A percentile compares a stretch with the other conserved stretches of the same genome.
phyloP scores from a whole-genome alignment of 2,113 vertebrate genomes.

The Progne subis region DNA sequence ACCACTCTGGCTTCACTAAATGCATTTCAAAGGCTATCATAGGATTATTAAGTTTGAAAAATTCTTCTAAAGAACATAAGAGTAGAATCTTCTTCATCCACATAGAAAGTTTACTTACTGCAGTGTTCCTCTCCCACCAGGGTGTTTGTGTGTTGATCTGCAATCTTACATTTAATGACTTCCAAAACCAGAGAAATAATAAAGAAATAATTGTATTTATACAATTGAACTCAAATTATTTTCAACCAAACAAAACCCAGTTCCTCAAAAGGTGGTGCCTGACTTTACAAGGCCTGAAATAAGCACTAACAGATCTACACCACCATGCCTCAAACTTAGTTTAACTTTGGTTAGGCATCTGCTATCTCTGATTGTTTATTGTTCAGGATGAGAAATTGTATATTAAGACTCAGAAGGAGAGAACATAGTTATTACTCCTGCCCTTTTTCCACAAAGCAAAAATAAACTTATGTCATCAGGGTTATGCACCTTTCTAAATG shows the following conservation, averaged over 20 bases:
- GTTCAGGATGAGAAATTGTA: not conserved
- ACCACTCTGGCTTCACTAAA: not conserved
- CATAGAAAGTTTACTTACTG: not conserved
- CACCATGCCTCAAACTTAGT: not conserved
- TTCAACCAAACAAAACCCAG: not conserved
- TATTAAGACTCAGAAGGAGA: not conserved
- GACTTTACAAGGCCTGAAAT: not conserved
- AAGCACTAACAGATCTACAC: not conserved
- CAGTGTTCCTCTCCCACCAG: not conserved
- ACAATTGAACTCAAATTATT: not conserved
- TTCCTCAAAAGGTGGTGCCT: not conserved
- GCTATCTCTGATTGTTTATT: slow-evolving; percentile 13
- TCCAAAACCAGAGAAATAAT: not conserved
- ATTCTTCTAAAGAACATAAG: not conserved
- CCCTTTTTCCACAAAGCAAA: not conserved
- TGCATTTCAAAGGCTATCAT: not conserved
- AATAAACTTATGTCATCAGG: not conserved
- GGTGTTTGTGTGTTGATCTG: not conserved
- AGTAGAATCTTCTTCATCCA: not conserved
- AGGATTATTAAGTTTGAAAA: not conserved
- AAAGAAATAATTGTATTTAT: not conserved
- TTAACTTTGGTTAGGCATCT: slow-evolving; percentile 15
- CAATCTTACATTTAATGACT: not conserved
- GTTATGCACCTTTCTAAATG: not conserved
- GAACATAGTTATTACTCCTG: not conserved